Evolutionary conservation across 1,140 invertebrate genomes (phyloP).

Genomic region (Dryas iulia): DNA sequence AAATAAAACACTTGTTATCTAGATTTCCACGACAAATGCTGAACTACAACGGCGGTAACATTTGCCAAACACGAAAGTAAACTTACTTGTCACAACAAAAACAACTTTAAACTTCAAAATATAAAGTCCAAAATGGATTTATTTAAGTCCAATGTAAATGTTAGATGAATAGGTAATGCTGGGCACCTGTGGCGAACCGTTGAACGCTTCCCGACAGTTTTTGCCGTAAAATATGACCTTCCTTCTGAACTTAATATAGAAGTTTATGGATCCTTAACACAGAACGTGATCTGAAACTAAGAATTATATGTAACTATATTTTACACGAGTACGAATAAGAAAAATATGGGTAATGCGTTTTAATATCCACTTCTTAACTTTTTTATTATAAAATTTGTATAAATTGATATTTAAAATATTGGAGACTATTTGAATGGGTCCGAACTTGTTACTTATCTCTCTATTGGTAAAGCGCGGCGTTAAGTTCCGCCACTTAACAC

Average conservation of each 20-base stretch:
- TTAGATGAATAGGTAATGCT: constrained; percentile 19
- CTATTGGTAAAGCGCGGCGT: no score
- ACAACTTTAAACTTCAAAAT: background rate
- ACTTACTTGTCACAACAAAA: background rate
- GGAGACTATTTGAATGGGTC: no score
- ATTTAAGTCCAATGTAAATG: constrained; percentile 7
- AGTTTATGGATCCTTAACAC: constrained; percentile 31
- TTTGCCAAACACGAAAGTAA: constrained; percentile 9
- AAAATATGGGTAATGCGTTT: background rate
- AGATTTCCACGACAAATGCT: constrained; percentile 14
- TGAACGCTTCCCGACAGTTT: constrained; percentile 27
- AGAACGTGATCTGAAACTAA: constrained; percentile 31
- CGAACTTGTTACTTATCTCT: no score
- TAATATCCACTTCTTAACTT: no score
- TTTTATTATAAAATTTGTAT: no score
- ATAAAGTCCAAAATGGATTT: constrained; percentile 18
- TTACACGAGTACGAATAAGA: background rate
- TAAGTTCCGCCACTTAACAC: no score
- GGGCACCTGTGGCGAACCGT: constrained; percentile 30
- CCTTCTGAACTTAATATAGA: constrained; percentile 26
- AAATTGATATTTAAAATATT: no score
- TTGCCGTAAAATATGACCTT: constrained; percentile 34
- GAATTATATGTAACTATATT: background rate
- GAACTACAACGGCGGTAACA: constrained; percentile 12
- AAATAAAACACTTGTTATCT: constrained; percentile 18